Conservation (phyloP, 2,113 vertebrate species). For the Scolopax mira region DNA sequence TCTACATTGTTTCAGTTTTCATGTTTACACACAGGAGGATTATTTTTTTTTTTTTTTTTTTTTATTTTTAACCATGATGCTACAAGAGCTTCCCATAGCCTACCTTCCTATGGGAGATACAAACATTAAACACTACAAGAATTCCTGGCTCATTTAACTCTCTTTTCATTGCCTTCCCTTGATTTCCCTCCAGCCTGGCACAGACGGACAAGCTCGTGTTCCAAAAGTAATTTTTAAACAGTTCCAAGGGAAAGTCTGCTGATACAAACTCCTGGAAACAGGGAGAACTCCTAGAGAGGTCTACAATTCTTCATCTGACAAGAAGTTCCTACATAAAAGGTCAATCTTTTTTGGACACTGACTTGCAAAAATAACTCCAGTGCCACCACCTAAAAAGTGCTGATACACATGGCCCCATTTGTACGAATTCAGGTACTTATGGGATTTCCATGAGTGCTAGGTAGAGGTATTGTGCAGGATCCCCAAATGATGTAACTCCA, state of each 20-base stretch:
- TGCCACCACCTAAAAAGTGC: conserved; percentile 54
- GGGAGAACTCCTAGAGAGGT: conserved; percentile 66
- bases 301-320: conserved; percentile 52
- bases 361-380: conserved; percentile 54
- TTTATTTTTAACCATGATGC: conserved; percentile 55
- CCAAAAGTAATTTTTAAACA: conserved; percentile 12
- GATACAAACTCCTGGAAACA: conserved; percentile 40
- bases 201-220: conserved; percentile 36
- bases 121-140: conserved; percentile 66
- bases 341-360: conserved; percentile 51
- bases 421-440: conserved; percentile 22
- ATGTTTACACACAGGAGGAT: conserved; percentile 72
- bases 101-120: conserved; percentile 47
- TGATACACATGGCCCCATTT: conserved; percentile 4
- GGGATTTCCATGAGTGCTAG: not conserved
- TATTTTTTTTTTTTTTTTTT: not conserved
- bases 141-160: conserved; percentile 69
- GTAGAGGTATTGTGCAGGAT: conserved; percentile 39
- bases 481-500: conserved; percentile 36
- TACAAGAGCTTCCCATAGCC: conserved; percentile 56
- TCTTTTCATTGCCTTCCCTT: conserved; percentile 72
- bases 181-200: not conserved
- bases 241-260: conserved; percentile 16
- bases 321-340: conserved; percentile 52
- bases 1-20: conserved; percentile 73